Evolutionary conservation across 2,888 invertebrate genomes (phyloP), one percentile per base, ranked within the genome.

Genomic region (Epistrophella euchroma): DNA sequence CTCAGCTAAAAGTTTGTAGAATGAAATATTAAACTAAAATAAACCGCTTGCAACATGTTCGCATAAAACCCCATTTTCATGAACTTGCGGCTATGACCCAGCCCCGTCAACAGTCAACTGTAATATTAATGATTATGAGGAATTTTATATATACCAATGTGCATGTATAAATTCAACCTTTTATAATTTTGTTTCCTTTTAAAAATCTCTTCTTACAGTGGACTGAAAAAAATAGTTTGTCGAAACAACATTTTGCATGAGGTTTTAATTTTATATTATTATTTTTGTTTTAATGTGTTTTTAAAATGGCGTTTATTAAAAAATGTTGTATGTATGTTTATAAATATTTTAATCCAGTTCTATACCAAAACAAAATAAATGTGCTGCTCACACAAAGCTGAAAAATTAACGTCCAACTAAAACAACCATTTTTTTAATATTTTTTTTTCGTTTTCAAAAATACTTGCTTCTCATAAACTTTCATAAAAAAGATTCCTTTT

Each of bases 381-480:
- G 47, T 50, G 47, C 50, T 66, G 37, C 15, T 50, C 5, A 19
- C 13, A 13, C 11, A 50, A 50, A 66, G 28, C n/a, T 13, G 17
- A 35, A 19, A 35, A 56, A 37, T 40, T 25, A 60, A 40, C 25
- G 52, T 71, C 62, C 43, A 77, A 77, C 71, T 77, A 71, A 71
- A 71, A 77, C 77, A 62, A 62, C 60, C 71, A 52, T 71, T 45
- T 60, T 40, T 40, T 37, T 22, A 22, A 52, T 52, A 52, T 60
- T 1, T 11, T 35, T 32, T 32, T 37, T 58, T 15, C 40, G 6
- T 56, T 40, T 25, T 37, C 17, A 10, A 43, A 50, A 52, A 55
- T 40, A 72, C 25, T 52, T 73, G 62, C 64, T 64, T 52, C 50
- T 64, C 28, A 64, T 45, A 19, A 64, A 55, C 10, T 64, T 19